Conservation (phyloP, 1,140 invertebrate species). For the Ruditapes philippinarum region DNA sequence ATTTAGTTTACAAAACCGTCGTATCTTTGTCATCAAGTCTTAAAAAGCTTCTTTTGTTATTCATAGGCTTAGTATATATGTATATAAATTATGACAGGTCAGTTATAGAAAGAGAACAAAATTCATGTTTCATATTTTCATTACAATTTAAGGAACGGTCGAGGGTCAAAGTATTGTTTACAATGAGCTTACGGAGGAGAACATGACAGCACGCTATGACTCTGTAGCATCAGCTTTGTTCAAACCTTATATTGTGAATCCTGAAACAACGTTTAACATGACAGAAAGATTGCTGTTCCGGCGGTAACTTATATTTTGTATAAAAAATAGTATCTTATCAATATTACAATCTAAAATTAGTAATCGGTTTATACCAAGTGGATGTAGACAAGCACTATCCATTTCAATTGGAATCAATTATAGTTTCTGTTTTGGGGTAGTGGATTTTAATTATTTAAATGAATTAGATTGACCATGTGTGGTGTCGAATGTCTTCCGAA, state of each 20-base stretch:
- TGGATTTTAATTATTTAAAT: too few relatives aligned
- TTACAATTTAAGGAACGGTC: slow-evolving; percentile 18
- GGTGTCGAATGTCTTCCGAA: not conserved
- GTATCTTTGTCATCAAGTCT: too few relatives aligned
- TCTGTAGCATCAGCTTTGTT: slow-evolving; percentile 16
- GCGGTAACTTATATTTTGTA: not conserved
- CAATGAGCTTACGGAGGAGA: not conserved
- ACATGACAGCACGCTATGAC: not conserved
- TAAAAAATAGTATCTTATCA: too few relatives aligned
- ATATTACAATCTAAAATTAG: not conserved
- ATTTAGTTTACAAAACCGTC: too few relatives aligned
- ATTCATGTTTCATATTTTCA: too few relatives aligned
- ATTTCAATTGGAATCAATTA: not conserved
- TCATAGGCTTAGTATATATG: too few relatives aligned
- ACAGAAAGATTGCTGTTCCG: slow-evolving; percentile 18
- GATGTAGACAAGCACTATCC: not conserved
- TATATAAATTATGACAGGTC: too few relatives aligned
- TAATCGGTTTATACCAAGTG: not conserved
- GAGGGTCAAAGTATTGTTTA: slow-evolving; percentile 17
- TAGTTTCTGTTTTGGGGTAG: too few relatives aligned
- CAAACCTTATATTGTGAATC: slow-evolving; percentile 6
- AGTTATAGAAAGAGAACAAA: too few relatives aligned
- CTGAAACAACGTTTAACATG: not conserved
- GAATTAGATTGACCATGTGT: too few relatives aligned
- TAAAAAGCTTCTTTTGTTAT: too few relatives aligned